A percentile compares a stretch with the other conserved stretches of the same genome.
Evolutionary conservation across 1,140 invertebrate genomes (phyloP).

Genomic region (Matsumurasca onukii): DNA sequence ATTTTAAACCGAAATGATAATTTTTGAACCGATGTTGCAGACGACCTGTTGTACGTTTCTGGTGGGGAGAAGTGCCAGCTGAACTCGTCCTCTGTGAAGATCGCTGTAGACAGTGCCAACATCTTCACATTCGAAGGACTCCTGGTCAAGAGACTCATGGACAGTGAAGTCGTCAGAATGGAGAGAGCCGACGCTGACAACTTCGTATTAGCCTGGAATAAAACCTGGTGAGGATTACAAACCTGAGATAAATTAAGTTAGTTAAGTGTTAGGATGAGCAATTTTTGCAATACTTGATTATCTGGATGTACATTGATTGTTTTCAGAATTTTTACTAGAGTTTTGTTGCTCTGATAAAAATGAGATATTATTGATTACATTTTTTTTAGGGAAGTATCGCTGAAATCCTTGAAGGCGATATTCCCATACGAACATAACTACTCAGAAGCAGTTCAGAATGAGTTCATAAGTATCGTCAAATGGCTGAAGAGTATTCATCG

Average conservation of each 20-base stretch:
- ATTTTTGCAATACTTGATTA: too few relatives aligned
- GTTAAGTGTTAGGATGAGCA: too few relatives aligned
- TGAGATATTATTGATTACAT: too few relatives aligned
- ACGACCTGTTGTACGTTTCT: slow-evolving; percentile 36
- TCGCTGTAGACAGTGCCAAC: slow-evolving; percentile 72
- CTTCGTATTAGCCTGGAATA: slow-evolving; percentile 68
- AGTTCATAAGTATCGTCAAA: slow-evolving; percentile 86
- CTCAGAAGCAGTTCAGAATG: slow-evolving; percentile 88
- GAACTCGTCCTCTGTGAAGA: slow-evolving; percentile 42
- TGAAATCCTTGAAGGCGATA: slow-evolving; percentile 69
- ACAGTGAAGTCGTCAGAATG: slow-evolving; percentile 61
- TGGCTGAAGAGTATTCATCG: slow-evolving; percentile 88
- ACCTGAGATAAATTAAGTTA: too few relatives aligned
- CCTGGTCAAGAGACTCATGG: slow-evolving; percentile 46
- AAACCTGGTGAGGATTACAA: slow-evolving; percentile 67
- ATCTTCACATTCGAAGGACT: slow-evolving; percentile 74
- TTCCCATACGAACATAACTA: slow-evolving; percentile 95
- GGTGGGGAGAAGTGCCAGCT: slow-evolving; percentile 33
- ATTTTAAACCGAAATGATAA: too few relatives aligned
- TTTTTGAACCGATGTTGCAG: slow-evolving; percentile 27
- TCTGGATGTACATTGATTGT: too few relatives aligned
- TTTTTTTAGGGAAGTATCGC: slow-evolving; percentile 55
- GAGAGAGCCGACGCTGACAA: slow-evolving; percentile 72
- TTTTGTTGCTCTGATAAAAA: too few relatives aligned
- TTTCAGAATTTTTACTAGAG: too few relatives aligned